Percentiles rank a stretch among this genome's conserved stretches.
Evolutionary conservation across 2,888 invertebrate genomes (phyloP).

Genomic region (Eilema depressum): DNA sequence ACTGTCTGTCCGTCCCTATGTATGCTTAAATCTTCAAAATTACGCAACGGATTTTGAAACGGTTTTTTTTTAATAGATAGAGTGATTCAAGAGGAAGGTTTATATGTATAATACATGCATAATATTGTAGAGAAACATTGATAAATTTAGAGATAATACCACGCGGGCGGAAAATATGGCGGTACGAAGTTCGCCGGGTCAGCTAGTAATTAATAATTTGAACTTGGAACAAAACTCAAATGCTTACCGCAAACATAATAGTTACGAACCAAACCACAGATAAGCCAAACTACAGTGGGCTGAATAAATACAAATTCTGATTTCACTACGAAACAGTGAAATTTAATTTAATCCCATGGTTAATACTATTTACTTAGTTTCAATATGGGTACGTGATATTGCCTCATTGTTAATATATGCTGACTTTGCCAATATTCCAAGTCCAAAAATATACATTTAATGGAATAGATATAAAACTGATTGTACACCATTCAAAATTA

Average conservation of each 20-base stretch:
- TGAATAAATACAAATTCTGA: slow-evolving; percentile 19
- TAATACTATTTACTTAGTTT: slow-evolving; percentile 17
- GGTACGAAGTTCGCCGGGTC: too few relatives aligned
- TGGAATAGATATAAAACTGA: too few relatives aligned
- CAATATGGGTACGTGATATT: slow-evolving; percentile 1
- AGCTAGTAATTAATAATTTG: slow-evolving; percentile 9
- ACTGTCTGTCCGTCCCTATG: too few relatives aligned
- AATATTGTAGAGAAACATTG: too few relatives aligned
- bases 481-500: too few relatives aligned
- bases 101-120: too few relatives aligned
- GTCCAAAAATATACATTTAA: neutral
- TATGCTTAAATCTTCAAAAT: too few relatives aligned
- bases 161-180: too few relatives aligned
- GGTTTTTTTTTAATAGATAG: too few relatives aligned
- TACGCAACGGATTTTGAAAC: too few relatives aligned
- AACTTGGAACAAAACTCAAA: neutral
- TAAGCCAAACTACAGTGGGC: slow-evolving; percentile 8
- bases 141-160: too few relatives aligned
- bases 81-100: too few relatives aligned
- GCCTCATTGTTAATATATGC: neutral
- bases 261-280: neutral
- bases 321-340: slow-evolving; percentile 6
- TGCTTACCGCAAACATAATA: slow-evolving; percentile 6
- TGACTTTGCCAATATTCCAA: neutral
- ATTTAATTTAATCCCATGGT: slow-evolving; percentile 11